Base-by-base conservation (phyloP, 2,797 vertebrate genomes). In the Melanogrammus aeglefinus region DNA sequence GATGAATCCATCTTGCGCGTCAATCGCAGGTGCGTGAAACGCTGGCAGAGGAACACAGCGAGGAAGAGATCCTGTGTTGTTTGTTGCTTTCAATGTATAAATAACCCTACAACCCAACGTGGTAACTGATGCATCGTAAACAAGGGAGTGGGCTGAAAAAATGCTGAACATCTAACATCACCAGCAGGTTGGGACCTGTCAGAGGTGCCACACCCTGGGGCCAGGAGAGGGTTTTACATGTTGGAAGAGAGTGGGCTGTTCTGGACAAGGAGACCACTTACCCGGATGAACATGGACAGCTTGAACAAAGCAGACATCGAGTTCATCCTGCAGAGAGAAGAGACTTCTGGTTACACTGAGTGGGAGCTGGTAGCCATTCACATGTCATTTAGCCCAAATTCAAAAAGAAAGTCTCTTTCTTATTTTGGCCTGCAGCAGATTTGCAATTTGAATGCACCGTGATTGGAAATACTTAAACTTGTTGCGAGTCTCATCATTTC, bases 281-380 rank as follows among this genome's bases (percentile, higher is more conserved):
- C 97, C 95, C 97, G 94, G 88, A 99, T 98, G 88, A 96, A 98
- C 95, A 98, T 97, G 39, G 98, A 99, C n/a, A 99, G 83, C 87
- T 97, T 97, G 90, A 99, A 99, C 88, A 99, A 89, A 39, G 96
- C 95, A 5, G 98, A 99, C 96, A 97, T 97, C 2, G 95, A 93
- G 78, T 96, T 98, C 97, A 98, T 99, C 91, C 97, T 99, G 92
- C 63, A 91, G 93, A 35, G 78, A 82, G 70, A 84, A 12, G 66
- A 85, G 63, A 72, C n/a, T 57, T 66, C 1, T 7, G 33, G 13
- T 9, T 44, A 57, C 47, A 57, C 16, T 18, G 47, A 0, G 18
- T 5, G 16, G 13, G 44, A 13, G 13, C 57, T 24, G n/a, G 16
- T 66, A 66, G 6, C n/a, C n/a, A 66, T 5, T 66, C 66, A 24